phyloP scores from a whole-genome alignment of 1,140 invertebrate species.

The Drosophila repletoides region DNA sequence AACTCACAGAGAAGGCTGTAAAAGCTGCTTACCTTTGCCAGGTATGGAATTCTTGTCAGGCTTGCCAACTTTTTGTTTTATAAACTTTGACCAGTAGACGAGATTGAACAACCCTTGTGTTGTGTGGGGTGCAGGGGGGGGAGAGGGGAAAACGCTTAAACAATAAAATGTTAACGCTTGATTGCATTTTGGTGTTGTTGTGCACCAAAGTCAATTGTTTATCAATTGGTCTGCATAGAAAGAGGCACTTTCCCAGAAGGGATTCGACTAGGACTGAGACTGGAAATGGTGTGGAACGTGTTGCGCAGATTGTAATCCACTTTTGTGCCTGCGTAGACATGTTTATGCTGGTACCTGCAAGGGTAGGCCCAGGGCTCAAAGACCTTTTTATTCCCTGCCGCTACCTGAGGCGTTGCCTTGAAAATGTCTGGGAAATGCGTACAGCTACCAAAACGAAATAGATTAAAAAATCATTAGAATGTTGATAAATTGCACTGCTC shows the following conservation, averaged over 20 bases:
- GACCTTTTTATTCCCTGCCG: slow-evolving; percentile 4
- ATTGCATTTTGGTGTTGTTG: slow-evolving; percentile 60
- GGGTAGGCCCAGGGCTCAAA: slow-evolving; percentile 17
- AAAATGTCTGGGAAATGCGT: slow-evolving; percentile 41
- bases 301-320: slow-evolving; percentile 52
- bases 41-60: background rate
- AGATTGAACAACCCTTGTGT: slow-evolving; percentile 9
- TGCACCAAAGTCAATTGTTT: slow-evolving; percentile 74
- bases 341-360: slow-evolving; percentile 35
- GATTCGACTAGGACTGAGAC: too few species aligned
- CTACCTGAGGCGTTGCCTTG: slow-evolving; percentile 51
- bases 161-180: slow-evolving; percentile 59
- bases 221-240: slow-evolving; percentile 56
- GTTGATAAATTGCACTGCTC: slow-evolving; percentile 63
- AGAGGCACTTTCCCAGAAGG: slow-evolving; percentile 30
- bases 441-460: slow-evolving; percentile 50
- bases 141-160: slow-evolving; percentile 35
- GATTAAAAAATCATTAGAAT: slow-evolving; percentile 77
- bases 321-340: slow-evolving; percentile 49
- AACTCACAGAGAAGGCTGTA: slow-evolving; percentile 16
- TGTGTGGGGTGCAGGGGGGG: background rate
- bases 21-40: slow-evolving; percentile 47
- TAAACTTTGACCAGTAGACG: slow-evolving; percentile 16
- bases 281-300: slow-evolving; percentile 43
- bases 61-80: slow-evolving; percentile 47